These are phyloP conservation scores for Pristionchus maxplancki DNA, from an alignment of 2,888 invertebrate genomes.

Conservation along the genomic window DNA sequence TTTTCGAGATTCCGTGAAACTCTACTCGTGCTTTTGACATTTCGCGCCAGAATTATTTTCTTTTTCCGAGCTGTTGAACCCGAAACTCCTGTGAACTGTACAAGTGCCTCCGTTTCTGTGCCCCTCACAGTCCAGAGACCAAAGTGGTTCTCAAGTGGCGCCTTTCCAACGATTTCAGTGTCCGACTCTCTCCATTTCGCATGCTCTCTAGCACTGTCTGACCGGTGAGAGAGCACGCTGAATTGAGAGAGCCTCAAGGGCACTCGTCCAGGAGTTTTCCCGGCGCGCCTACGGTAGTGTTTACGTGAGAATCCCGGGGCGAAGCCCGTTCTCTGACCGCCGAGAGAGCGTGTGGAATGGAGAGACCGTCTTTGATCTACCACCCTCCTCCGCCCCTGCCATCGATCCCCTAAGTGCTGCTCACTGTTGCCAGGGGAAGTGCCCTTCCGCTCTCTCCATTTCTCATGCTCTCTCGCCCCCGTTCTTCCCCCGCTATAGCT, in stretches of 20 bases:
- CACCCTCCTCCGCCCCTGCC: not conserved
- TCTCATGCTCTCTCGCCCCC: not conserved
- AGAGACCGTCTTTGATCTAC: slow-evolving; percentile 9
- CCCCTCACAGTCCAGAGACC: not conserved
- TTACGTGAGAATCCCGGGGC: not conserved
- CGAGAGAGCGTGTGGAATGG: too few relatives aligned
- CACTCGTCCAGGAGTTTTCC: not conserved
- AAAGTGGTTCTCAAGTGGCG: not conserved
- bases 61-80: not conserved
- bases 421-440: not conserved
- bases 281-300: not conserved
- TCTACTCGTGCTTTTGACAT: too few relatives aligned
- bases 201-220: not conserved
- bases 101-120: too few relatives aligned
- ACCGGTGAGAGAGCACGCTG: not conserved
- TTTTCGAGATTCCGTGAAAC: not conserved
- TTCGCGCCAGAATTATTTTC: too few relatives aligned
- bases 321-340: too few relatives aligned
- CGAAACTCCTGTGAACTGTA: not conserved
- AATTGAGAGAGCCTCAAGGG: not conserved
- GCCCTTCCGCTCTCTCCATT: slow-evolving; percentile 1
- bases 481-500: not conserved
- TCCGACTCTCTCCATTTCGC: not conserved
- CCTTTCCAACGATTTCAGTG: not conserved
- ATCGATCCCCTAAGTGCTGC: not conserved